A percentile compares a stretch with the other conserved stretches of the same genome.
Evolutionary conservation across 1,140 invertebrate genomes (phyloP).

Genomic region (Cardiocondyla obscurior): DNA sequence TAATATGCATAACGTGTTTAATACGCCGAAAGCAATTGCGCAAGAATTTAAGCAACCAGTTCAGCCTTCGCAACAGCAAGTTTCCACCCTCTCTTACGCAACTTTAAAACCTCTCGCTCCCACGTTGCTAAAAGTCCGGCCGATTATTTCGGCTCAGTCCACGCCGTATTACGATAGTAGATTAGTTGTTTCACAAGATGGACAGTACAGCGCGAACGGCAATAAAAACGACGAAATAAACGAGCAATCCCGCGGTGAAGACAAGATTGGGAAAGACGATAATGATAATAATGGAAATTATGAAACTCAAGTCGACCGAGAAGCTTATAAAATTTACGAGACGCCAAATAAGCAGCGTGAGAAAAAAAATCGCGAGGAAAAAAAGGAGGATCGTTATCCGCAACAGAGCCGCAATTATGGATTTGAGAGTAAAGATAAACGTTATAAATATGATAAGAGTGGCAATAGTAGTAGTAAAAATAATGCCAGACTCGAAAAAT

Average conservation of each 20-base stretch:
- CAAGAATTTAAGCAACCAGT: background rate
- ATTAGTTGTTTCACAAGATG: background rate
- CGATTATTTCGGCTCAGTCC: background rate
- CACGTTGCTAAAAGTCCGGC: background rate
- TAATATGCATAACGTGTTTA: background rate
- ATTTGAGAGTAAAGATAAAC: constrained; percentile 2
- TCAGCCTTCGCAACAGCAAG: constrained; percentile 5
- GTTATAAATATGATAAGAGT: background rate
- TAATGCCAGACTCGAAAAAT: background rate
- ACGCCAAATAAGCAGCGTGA: background rate
- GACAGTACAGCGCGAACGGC: background rate
- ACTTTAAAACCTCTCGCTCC: constrained; percentile 8
- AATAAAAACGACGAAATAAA: background rate
- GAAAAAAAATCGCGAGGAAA: background rate
- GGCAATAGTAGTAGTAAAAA: constrained; percentile 21
- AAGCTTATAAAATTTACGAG: background rate
- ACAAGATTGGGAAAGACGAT: background rate
- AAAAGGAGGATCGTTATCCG: background rate
- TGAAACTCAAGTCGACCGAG: constrained; percentile 4
- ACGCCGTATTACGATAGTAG: constrained; percentile 6
- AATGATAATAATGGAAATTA: background rate
- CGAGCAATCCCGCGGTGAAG: background rate
- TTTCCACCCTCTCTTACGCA: background rate
- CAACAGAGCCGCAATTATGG: background rate
- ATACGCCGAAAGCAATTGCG: background rate